phyloP scores from a whole-genome alignment of 2,113 vertebrate genomes.

The Phylloscopus trochiloides region DNA sequence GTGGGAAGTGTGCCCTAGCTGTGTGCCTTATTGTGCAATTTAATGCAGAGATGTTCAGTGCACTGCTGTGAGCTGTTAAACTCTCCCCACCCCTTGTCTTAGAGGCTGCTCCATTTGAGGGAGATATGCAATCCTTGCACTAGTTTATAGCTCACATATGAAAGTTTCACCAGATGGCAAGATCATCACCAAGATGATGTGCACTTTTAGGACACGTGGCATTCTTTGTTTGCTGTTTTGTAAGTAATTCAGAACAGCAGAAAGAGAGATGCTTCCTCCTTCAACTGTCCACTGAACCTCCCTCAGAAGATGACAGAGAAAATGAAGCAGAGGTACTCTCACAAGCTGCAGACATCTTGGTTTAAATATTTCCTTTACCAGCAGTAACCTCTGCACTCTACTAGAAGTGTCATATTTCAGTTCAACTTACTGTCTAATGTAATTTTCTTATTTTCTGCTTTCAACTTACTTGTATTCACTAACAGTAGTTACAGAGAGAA shows the following conservation, averaged over 20 bases:
- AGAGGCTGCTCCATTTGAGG: neutral
- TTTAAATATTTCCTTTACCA: neutral
- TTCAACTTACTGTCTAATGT: neutral
- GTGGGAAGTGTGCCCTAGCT: neutral
- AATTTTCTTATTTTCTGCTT: neutral
- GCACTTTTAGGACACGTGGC: neutral
- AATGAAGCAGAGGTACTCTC: neutral
- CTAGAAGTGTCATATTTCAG: neutral
- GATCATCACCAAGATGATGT: neutral
- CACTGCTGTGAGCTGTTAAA: neutral
- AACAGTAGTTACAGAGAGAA: neutral
- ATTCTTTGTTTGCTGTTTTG: neutral
- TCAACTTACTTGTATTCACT: neutral
- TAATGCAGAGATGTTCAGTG: neutral
- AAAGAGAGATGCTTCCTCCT: neutral
- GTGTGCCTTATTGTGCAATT: neutral
- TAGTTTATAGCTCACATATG: neutral
- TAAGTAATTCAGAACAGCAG: neutral
- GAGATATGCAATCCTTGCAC: neutral
- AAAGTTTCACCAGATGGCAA: slow-evolving; percentile 12
- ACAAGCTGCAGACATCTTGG: neutral
- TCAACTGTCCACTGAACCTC: neutral
- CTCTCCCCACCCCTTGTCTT: neutral
- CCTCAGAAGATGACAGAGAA: neutral
- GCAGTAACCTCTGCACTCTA: neutral